Base-by-base conservation (phyloP, 1,140 invertebrate genomes). In the Matsumurasca onukii region DNA sequence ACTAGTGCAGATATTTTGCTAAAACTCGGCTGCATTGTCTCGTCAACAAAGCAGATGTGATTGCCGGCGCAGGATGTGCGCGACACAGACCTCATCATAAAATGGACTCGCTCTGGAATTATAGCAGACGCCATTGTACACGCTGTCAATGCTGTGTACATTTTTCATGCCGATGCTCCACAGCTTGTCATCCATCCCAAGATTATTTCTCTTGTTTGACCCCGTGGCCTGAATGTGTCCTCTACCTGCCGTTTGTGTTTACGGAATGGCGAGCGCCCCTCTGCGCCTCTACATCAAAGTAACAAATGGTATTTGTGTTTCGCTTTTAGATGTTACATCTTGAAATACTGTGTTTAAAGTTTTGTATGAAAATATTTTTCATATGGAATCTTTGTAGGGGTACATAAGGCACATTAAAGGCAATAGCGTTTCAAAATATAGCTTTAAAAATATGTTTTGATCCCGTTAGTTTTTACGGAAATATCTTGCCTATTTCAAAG, bases 31-130 rank as follows among this genome's bases (percentile, higher is more conserved):
- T 63, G 29, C 34, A 45, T 45, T 45, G 61, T 31, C 31, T 22
- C 20, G 20, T 9, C 31, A 2, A 27, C 31, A 65, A 45, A 15
- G 34, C 30, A 17, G 55, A 59, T 48, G 31, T 48, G 62, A 65
- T 65, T 48, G 62, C n/a, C n/a, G n/a, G n/a, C 17, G 27, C 62
- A 12, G 62, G 24, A 39, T 65, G 27, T 22, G 12, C 39, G 31
- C 62, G 31, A 45, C 34, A 45, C 25, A 27, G 34, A 65, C 62
- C 62, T 65, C 62, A 65, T 65, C 62, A 45, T 65, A 65, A 65
- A 65, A 65, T 65, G 62, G 31, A 65, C 62, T 45, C 12, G 31
- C 24, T 65, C 31, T 59, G 25, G 30, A 59, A 59, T 59, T 59
- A 59, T 59, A 24, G 55, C 55, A 39, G 34, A 39, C 34, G 17